Evolutionary conservation across 2,888 invertebrate genomes (phyloP), one percentile per base, ranked within the genome.

Genomic region (Hemithea aestivaria): DNA sequence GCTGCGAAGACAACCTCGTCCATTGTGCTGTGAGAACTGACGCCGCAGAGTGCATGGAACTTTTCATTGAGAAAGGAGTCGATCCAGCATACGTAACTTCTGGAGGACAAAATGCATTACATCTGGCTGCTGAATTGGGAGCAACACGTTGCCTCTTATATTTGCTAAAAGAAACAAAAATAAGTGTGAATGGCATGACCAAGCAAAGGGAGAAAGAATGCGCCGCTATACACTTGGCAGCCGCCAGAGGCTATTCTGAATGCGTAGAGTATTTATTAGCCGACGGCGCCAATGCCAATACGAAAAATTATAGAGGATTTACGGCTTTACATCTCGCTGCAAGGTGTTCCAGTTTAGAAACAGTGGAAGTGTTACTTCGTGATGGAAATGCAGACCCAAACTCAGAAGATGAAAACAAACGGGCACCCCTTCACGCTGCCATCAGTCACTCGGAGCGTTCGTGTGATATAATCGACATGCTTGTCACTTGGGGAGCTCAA

Each of bases 261-360:
- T 95, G 95, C 59, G 90, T 96, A 0, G 92, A 93, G 53, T 73
- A 94, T n/a, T 68, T 96, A 23, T 65, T 96, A 40, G 89, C 92
- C 5, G 92, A 92, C 58, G 92, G 93, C 1, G 96, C 96, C 0
- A 93, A 94, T 70, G 90, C 93, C 1, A 92, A 93, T 54, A 81
- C 90, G 4, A 90, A 90, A 52, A 95, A 94, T 67, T 91, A 92
- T 60, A 90, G 95, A 53, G 94, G 94, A 20, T 95, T 95, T 58
- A 94, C 95, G 0, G 92, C 96, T 0, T 78, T 97, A n/a, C 97
- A 97, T 75, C 81, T 96, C 46, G 96, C 96, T 0, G 91, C 94
- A 0, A 89, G 93, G 45, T 92, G 93, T 28, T 94, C 95, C 25
- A 93, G 94, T 28, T 77, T 92, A 25, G 95, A 96, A 63, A 94